Evolutionary conservation across 53 echinoderm and acorn worm species (phyloP), one percentile per base, ranked within the genome.

Genomic region (Apostichopus leukothele): DNA sequence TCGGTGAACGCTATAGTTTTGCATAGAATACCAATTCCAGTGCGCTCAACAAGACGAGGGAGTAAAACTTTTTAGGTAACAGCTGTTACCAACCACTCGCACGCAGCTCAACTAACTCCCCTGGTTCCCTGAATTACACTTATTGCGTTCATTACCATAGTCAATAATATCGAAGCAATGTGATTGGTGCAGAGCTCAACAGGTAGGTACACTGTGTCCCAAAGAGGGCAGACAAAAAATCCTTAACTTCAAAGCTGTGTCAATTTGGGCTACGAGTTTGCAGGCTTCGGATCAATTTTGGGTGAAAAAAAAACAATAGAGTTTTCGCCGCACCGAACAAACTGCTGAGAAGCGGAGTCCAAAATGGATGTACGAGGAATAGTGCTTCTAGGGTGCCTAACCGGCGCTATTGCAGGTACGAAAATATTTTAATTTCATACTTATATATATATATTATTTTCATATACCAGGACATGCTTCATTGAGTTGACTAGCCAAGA

Each of bases 331-430:
- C 18, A 54, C 81, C 60, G 25, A 52, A 79, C 9, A 23, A 81
- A 23, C 54, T 54, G 81, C 81, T n/a, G 20, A 20, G 6, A 53
- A n/a, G 11, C 7, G 81, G 55, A 19, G 18, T 11, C 54, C 53
- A 81, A 54, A 81, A 81, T 81, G 81, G 81, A 81, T 81, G 81
- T 81, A 81, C 81, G 81, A 10, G 81, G 81, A 81, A 19, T 81
- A 53, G 81, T 81, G 52, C 81, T 81, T 19, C 55, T 81, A 81
- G 81, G 81, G 54, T 81, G 81, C 81, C 59, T 81, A n/a, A 23
- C 81, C 20, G 54, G 81, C 59, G 81, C 81, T 21, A 21, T 81
- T 54, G 81, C 81, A 59, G 81, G 81, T 81, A 52, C 54, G 54
- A 21, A 23, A 12, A 39, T 39, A 39, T 39, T 39, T 39, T 39